These are phyloP conservation scores for Serripes groenlandicus DNA, from an alignment of 2,888 invertebrate species.

Conservation along the genomic window DNA sequence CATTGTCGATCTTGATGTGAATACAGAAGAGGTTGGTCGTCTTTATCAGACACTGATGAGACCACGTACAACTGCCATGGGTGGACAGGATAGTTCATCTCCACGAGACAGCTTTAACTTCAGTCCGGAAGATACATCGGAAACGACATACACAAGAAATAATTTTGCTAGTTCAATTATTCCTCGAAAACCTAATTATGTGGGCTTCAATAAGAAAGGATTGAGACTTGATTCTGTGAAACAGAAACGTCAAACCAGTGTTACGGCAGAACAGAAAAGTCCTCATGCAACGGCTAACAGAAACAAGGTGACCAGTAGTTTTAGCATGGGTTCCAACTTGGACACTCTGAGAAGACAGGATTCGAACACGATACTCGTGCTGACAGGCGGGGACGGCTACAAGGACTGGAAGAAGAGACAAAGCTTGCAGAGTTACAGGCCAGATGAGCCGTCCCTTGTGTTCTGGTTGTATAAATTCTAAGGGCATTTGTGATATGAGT, in stretches of 20 bases:
- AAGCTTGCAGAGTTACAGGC: constrained; percentile 57
- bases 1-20: constrained; percentile 48
- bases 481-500: too few relatives aligned
- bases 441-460: constrained; percentile 77
- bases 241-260: not conserved
- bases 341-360: constrained; percentile 69
- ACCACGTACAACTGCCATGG: not conserved
- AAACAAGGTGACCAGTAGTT: constrained; percentile 45
- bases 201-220: not conserved
- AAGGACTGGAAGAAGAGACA: constrained; percentile 77
- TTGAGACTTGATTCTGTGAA: constrained; percentile 16
- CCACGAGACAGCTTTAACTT: not conserved
- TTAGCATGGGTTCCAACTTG: constrained; percentile 43
- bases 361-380: constrained; percentile 80
- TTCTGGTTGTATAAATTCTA: constrained; percentile 81
- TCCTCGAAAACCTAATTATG: constrained; percentile 18
- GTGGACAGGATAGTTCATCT: not conserved
- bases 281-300: constrained; percentile 13
- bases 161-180: not conserved
- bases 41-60: constrained; percentile 57
- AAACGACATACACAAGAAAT: not conserved
- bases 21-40: constrained; percentile 40
- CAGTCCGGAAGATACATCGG: not conserved
- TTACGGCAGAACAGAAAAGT: not conserved
- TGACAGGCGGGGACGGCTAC: constrained; percentile 84